Conservation (phyloP, 2,113 vertebrate genomes). For the Salvelinus sp. region DNA sequence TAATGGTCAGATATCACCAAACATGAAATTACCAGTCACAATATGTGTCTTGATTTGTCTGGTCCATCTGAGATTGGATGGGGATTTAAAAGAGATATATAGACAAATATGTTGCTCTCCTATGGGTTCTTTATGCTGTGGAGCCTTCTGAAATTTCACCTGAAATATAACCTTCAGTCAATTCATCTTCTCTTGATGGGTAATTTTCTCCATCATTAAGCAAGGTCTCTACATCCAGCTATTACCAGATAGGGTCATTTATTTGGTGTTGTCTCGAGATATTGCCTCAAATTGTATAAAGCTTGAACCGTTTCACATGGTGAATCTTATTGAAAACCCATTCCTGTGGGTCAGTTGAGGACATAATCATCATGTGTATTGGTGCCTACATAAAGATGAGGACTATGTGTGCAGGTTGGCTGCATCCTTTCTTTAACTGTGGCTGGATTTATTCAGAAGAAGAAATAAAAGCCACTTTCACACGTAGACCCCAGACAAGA, state of each 20-base stretch:
- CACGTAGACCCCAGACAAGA: neutral
- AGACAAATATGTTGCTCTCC: neutral
- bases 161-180: neutral
- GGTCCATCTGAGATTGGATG: neutral
- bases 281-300: neutral
- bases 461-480: no score
- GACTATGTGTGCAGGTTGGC: neutral
- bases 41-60: neutral
- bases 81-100: neutral
- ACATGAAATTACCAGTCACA: neutral
- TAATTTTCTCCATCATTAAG: neutral
- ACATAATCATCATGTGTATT: neutral
- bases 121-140: neutral
- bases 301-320: neutral
- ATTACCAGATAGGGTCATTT: neutral
- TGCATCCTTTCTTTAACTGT: neutral
- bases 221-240: neutral
- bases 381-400: neutral
- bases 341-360: neutral
- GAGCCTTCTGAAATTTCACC: neutral
- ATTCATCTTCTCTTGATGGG: neutral
- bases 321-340: neutral
- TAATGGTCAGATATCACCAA: neutral
- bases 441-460: no score
- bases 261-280: neutral